Percentiles rank a stretch among this genome's conserved stretches.
Conservation (phyloP, 2,888 invertebrate species). For the Liodrosophila aerea region DNA sequence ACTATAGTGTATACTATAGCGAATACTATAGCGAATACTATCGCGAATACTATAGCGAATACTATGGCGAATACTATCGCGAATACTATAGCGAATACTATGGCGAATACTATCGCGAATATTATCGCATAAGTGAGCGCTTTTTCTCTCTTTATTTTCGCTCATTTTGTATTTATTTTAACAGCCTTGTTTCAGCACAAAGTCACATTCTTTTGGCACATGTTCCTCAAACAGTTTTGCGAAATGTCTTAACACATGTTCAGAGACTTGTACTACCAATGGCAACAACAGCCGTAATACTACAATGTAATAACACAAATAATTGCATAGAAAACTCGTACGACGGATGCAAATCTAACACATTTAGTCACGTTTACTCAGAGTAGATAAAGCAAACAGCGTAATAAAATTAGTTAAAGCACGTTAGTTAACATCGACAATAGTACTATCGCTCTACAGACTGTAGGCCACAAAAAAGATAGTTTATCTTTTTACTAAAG, state of each 20-base stretch:
- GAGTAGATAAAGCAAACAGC: no score
- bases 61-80: no score
- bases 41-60: no score
- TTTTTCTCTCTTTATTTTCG: neutral
- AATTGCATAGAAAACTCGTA: conserved; percentile 11
- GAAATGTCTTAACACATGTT: conserved; percentile 46
- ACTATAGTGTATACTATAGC: no score
- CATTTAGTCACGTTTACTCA: conserved; percentile 41
- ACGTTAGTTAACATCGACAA: conserved; percentile 35
- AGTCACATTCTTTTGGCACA: conserved; percentile 39
- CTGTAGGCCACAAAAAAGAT: conserved; percentile 36
- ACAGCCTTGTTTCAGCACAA: conserved; percentile 25
- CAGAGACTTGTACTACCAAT: conserved; percentile 25
- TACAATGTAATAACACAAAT: neutral
- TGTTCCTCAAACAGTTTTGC: conserved; percentile 27
- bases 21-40: no score
- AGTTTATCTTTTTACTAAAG: neutral
- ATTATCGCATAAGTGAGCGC: neutral
- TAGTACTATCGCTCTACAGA: no score
- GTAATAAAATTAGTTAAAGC: conserved; percentile 17
- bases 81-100: no score
- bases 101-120: no score
- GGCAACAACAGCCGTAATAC: neutral
- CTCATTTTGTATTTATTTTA: conserved; percentile 10
- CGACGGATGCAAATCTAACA: conserved; percentile 37